Percentiles rank a stretch among this genome's conserved stretches.
phyloP scores from a whole-genome alignment of 2,113 vertebrate genomes.

The Microtus richardsoni region DNA sequence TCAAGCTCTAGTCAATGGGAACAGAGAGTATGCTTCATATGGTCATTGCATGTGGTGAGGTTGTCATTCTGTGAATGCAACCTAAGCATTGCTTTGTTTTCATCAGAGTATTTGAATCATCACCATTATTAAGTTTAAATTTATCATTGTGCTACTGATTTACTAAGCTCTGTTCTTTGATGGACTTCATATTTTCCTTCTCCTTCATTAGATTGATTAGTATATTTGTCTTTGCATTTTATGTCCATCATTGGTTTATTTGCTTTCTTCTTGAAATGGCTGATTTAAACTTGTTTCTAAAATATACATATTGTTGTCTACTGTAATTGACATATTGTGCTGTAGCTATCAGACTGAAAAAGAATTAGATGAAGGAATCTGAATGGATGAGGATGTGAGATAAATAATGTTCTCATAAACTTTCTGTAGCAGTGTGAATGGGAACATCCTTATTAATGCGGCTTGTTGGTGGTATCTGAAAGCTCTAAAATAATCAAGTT shows the following conservation, averaged over 20 bases:
- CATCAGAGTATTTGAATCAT: not conserved
- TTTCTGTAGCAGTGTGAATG: not conserved
- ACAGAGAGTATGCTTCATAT: not conserved
- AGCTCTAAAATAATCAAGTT: not conserved
- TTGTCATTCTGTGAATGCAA: not conserved
- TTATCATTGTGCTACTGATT: not conserved
- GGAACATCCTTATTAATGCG: not conserved
- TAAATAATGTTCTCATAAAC: not conserved
- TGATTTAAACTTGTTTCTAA: not conserved
- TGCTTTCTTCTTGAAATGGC: slow-evolving; percentile 39
- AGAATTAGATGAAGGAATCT: not conserved
- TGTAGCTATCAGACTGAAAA: not conserved
- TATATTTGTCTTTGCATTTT: not conserved
- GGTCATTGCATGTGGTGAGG: not conserved
- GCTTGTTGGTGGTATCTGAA: not conserved
- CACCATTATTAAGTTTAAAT: not conserved
- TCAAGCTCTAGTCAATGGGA: not conserved
- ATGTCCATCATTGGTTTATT: not conserved
- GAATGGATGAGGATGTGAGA: not conserved
- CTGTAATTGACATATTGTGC: not conserved
- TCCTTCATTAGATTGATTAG: not conserved
- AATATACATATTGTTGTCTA: not conserved
- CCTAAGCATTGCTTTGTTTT: not conserved
- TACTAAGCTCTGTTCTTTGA: not conserved
- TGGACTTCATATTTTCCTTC: not conserved